Base-by-base conservation (phyloP, 1,140 invertebrate species). In the Drosophila ohnishii region DNA sequence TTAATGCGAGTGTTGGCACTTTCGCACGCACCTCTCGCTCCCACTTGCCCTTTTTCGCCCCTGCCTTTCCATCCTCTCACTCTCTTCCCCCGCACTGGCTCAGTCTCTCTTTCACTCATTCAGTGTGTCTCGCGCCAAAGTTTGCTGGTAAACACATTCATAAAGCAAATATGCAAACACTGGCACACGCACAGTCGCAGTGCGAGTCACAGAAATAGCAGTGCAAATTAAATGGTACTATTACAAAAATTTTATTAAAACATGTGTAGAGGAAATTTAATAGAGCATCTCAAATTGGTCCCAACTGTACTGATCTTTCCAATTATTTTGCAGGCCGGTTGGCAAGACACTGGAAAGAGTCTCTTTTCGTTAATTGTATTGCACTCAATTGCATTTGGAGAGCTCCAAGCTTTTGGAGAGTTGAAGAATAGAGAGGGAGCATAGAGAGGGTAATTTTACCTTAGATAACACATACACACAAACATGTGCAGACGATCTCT, bases 111-210 rank as follows among this genome's bases (percentile, higher is more conserved):
- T 22, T 14, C 50, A 53, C 51, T 25, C 35, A n/a, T n/a, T 10
- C 19, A 10, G 19, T 51, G 59, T 42, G 45, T 64, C 70, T 60
- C 70, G 66, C 78, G 71, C 47, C 58, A 86, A 86, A 87, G 79
- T 86, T 86, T 87, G 67, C 83, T 87, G 83, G 83, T 87, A 87
- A 87, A 87, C 83, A 87, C 83, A 87, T 87, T 87, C 83, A 87
- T 87, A 87, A 87, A 87, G 83, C 76, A 87, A 87, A 87, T 87
- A 87, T 87, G 82, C 70, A 82, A 74, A 75, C 83, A 75, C 57
- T 16, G 45, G 35, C 53, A 42, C 51, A 45, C 59, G 19, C 48
- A 37, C 22, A 22, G 35, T 44, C 14, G 19, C 53, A 55, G 34
- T 25, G 19, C 0, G 14, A 8, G 44, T 10, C 10, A 25, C 0